Base-by-base conservation (phyloP, 2,797 vertebrate species). In the Rallus crepitans region DNA sequence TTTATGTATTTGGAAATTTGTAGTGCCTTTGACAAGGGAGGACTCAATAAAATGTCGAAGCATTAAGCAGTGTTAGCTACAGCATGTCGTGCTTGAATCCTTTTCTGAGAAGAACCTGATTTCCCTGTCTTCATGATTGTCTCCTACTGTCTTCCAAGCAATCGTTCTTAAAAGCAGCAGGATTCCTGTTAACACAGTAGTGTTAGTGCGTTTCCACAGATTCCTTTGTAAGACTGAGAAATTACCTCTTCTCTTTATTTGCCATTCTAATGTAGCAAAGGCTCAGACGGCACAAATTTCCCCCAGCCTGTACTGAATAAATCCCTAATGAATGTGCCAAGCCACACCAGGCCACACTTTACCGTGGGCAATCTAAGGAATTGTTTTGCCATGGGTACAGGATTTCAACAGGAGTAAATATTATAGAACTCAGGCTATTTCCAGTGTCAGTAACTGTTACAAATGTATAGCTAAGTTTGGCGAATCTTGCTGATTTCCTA, bases 111-210 rank as follows among this genome's bases (percentile, higher is more conserved):
- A 42, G 39, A 90, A 70, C 14, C 52, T 19, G 18, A 72, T 90
- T 84, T 84, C 63, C 35, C 45, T n/a, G 20, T 78, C 48, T 76
- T 82, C 77, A 52, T 48, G 39, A 82, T 85, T 90, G 61, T 88
- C 52, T 95, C 66, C 83, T 84, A 70, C 39, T 55, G 39, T 42
- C 56, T 82, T 73, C 39, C 59, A 88, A 93, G 88, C n/a, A 88
- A 64, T 30, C 35, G 71, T 87, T 85, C 82, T 85, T 82, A 93
- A 93, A 90, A 94, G 39, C 82, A 94, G 77, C 60, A 79, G 69
- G 81, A 86, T 81, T 20, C 40, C 71, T 53, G 33, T 69, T 89
- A 88, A 86, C 80, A 40, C 33, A 87, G 50, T 82, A 71, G 61
- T 76, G 52, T 78, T 84, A 91, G 81, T 55, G 40, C 70, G 35